A percentile compares a stretch with the other conserved stretches of the same genome.
phyloP scores from a whole-genome alignment of 1,140 invertebrate genomes.

The Tribolium madens region DNA sequence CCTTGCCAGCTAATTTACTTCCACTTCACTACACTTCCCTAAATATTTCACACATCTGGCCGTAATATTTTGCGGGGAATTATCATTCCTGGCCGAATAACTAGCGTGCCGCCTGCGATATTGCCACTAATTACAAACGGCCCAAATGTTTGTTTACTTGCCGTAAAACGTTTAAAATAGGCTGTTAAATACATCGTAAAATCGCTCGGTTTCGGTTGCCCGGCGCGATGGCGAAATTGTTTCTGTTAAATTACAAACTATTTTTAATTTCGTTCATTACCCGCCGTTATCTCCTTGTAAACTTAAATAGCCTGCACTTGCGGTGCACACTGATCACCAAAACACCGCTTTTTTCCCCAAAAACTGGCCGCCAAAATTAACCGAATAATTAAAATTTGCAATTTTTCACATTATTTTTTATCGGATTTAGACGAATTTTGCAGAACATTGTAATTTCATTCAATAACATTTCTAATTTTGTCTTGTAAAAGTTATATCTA shows the following conservation, averaged over 20 bases:
- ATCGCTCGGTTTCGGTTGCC: slow-evolving; percentile 27
- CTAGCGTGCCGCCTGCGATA: slow-evolving; percentile 34
- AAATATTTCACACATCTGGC: slow-evolving; percentile 61
- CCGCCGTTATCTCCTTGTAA: too few relatives aligned
- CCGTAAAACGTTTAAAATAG: slow-evolving; percentile 39
- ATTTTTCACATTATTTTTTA: too few relatives aligned
- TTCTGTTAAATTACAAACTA: slow-evolving; percentile 22
- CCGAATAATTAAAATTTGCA: too few relatives aligned
- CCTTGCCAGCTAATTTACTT: slow-evolving; percentile 60
- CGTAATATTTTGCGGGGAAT: slow-evolving; percentile 54
- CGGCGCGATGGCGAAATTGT: slow-evolving; percentile 31
- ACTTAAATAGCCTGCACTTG: too few relatives aligned
- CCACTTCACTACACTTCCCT: slow-evolving; percentile 56
- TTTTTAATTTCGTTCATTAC: slow-evolving; percentile 27
- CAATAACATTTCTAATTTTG: too few relatives aligned
- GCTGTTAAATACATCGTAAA: slow-evolving; percentile 40
- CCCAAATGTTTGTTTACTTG: slow-evolving; percentile 43
- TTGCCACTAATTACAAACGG: slow-evolving; percentile 49
- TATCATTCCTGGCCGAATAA: slow-evolving; percentile 33
- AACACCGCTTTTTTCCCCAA: too few relatives aligned
- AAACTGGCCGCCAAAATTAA: too few relatives aligned
- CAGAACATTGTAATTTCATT: too few relatives aligned
- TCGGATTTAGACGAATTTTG: too few relatives aligned
- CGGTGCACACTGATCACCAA: too few relatives aligned
- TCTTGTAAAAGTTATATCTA: too few relatives aligned